phyloP scores from a whole-genome alignment of 2,797 vertebrate genomes.

The Lithobates sylvaticus region DNA sequence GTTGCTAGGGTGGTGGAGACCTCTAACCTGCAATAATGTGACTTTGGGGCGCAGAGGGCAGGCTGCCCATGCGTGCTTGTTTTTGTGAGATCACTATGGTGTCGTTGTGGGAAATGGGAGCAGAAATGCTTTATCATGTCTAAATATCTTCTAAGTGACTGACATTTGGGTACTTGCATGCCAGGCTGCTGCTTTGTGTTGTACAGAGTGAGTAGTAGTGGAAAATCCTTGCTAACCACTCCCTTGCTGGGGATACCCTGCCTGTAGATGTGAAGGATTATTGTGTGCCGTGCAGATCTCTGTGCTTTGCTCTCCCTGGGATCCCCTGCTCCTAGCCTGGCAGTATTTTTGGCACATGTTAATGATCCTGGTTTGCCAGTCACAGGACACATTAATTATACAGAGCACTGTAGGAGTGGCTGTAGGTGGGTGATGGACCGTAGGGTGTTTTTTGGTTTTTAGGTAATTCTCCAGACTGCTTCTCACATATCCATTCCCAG shows the following conservation, averaged over 20 bases:
- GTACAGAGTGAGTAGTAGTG: slow-evolving; percentile 11
- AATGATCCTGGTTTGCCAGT: neutral
- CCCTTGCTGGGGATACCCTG: slow-evolving; percentile 44
- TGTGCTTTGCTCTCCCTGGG: neutral
- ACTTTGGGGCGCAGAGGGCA: neutral
- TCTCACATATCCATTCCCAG: slow-evolving; percentile 27
- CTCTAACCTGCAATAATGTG: neutral
- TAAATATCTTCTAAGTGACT: neutral
- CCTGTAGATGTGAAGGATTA: slow-evolving; percentile 5
- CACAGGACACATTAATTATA: neutral
- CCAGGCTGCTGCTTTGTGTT: neutral
- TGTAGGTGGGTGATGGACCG: neutral
- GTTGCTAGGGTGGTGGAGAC: neutral
- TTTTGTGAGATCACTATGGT: neutral
- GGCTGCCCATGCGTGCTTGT: neutral
- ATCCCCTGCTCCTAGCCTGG: neutral
- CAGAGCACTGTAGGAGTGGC: neutral
- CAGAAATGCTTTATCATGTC: neutral
- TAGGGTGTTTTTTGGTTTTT: neutral
- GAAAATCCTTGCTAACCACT: slow-evolving; percentile 39
- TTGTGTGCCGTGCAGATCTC: neutral
- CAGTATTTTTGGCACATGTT: neutral
- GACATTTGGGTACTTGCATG: neutral
- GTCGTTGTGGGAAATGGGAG: neutral
- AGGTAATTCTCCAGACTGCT: neutral